Base-by-base conservation (phyloP, 2,888 invertebrate genomes). In the Sisyra terminalis region DNA sequence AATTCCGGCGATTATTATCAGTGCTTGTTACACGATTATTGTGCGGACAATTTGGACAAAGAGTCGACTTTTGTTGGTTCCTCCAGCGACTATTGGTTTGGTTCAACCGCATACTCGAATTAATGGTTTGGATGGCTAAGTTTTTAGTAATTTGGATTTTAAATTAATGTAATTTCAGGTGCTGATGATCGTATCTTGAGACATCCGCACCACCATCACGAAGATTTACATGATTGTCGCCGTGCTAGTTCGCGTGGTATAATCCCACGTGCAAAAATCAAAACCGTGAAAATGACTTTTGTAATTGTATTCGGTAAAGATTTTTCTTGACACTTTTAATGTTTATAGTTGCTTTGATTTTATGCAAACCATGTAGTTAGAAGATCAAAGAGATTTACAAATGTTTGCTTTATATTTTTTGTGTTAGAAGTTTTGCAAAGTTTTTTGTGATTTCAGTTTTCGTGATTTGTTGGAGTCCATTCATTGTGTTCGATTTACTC, bases 231-330 rank as follows among this genome's bases (percentile, higher is more conserved):
- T 45, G 60, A 61, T 43, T 76, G 77, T 37, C 68, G 88, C 14
- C 69, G 89, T 38, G 88, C 88, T 1, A 90, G 90, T 57, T 90
- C 90, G 16, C 70, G 92, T 40, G 94, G 93, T 36, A 79, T 93
- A 46, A 93, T 94, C 55, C 93, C 93, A 0, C 75, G 87, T 47
- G 94, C 94, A 24, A 93, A 93, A 67, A 88, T 94, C 53, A 94
- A 94, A 69, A 93, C 92, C 11, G 88, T 94, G 47, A 94, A 94
- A 65, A 94, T 94, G 90, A 94, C 94, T 0, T 83, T 94, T 51
- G 90, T 92, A 51, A 94, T 94, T 53, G 92, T 94, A 46, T 85
- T 90, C 53, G 87, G 88, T 86, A 61, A 76, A 78, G 66, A 9
- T 37, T 46, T 46, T 45, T 32, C 45, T 37, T 46, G 29, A 44